Conservation (phyloP, 2,113 vertebrate genomes). For the Sclerurus mexicanus region DNA sequence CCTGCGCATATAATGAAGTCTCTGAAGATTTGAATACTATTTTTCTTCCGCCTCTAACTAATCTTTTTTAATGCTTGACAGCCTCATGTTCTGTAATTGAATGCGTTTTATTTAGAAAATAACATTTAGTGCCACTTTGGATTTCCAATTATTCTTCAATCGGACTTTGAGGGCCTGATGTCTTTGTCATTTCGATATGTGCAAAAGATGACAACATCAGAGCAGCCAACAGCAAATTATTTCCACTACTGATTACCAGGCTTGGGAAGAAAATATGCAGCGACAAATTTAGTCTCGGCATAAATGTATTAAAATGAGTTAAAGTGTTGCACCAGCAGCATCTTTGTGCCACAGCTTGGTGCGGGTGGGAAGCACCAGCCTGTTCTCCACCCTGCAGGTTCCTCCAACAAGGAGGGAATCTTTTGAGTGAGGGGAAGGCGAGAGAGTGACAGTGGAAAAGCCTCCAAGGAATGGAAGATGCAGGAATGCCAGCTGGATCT, state of each 20-base stretch:
- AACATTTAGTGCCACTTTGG: conserved; percentile 72
- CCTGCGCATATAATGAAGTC: background rate
- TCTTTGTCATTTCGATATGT: conserved; percentile 65
- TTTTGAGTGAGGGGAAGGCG: background rate
- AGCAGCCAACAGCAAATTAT: conserved; percentile 63
- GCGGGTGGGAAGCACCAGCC: background rate
- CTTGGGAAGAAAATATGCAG: conserved; percentile 16
- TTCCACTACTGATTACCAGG: conserved; percentile 33
- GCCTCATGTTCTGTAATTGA: conserved; percentile 46
- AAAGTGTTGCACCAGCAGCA: background rate
- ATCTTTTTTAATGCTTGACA: conserved; percentile 53
- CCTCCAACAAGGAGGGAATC: background rate
- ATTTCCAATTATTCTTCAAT: conserved; percentile 78
- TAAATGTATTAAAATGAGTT: background rate
- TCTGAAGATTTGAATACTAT: conserved; percentile 4
- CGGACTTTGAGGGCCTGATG: conserved; percentile 51
- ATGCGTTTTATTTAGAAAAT: conserved; percentile 73
- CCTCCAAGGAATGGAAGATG: background rate
- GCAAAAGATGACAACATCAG: conserved; percentile 63
- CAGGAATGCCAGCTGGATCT: background rate
- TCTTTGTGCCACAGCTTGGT: background rate
- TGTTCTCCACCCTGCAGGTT: background rate
- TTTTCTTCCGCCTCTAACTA: conserved; percentile 2
- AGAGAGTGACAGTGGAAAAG: background rate
- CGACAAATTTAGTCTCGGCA: conserved; percentile 9